Conservation (phyloP, 2,888 invertebrate genomes). For the Lobophora halterata region DNA sequence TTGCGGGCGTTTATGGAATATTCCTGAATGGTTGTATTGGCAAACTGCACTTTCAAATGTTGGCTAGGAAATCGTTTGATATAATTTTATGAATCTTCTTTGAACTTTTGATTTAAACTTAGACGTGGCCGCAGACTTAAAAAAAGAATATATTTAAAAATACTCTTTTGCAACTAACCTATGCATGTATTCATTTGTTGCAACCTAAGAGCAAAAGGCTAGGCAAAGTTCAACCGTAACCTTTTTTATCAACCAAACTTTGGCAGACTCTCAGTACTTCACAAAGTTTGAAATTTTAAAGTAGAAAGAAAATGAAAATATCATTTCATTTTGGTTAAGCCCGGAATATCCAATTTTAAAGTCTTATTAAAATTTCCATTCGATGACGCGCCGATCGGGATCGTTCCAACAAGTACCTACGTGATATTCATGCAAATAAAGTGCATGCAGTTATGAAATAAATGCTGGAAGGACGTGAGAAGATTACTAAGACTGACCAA, state of each 20-base stretch:
- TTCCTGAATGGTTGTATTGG: slow-evolving; percentile 23
- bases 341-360: slow-evolving; percentile 15
- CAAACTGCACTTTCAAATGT: slow-evolving; percentile 14
- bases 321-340: slow-evolving; percentile 3
- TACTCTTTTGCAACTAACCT: no score
- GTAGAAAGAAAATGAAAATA: slow-evolving; percentile 5
- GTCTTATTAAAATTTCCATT: slow-evolving; percentile 13
- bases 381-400: slow-evolving; percentile 7
- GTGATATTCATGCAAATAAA: slow-evolving; percentile 10
- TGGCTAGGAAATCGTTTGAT: slow-evolving; percentile 6
- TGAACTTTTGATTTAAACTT: no score
- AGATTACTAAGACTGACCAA: slow-evolving; percentile 1
- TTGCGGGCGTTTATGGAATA: slow-evolving; percentile 29
- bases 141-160: no score
- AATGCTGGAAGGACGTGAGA: no score
- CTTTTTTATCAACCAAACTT: no score
- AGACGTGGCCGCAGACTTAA: no score
- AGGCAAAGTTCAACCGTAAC: no score
- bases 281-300: background rate
- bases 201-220: no score
- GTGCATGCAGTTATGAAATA: slow-evolving; percentile 6
- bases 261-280: no score
- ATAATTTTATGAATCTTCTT: slow-evolving; percentile 5
- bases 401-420: slow-evolving; percentile 14
- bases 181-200: no score